Evolutionary conservation across 2,113 vertebrate genomes (phyloP).

Genomic region (Promerops cafer): DNA sequence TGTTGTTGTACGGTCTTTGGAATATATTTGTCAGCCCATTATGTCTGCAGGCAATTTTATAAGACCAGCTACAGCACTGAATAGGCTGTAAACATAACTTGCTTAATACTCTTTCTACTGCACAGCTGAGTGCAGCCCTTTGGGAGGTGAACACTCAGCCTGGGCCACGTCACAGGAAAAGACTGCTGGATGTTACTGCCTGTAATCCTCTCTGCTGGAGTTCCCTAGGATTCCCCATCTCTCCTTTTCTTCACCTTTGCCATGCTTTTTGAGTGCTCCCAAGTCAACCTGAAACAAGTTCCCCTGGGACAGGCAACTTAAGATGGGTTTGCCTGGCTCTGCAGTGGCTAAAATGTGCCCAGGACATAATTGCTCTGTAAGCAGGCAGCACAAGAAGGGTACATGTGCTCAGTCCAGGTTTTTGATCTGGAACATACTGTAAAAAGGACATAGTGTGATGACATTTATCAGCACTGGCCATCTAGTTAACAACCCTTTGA

Average conservation of each 20-base stretch:
- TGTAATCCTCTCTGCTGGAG: neutral
- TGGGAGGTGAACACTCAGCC: neutral
- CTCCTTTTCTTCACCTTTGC: neutral
- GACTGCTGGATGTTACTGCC: neutral
- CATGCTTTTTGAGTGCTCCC: neutral
- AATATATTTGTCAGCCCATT: neutral
- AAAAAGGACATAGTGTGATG: conserved; percentile 37
- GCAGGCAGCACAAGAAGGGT: neutral
- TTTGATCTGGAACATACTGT: conserved; percentile 52
- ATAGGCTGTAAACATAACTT: neutral
- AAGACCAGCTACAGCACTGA: neutral
- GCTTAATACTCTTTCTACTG: neutral
- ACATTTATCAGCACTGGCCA: conserved; percentile 51
- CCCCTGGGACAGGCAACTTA: neutral
- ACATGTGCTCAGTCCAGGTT: neutral
- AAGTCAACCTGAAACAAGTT: neutral
- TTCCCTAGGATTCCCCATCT: neutral
- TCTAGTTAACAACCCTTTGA: conserved; percentile 41
- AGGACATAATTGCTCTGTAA: conserved; percentile 6
- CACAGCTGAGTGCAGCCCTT: neutral
- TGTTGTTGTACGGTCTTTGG: neutral
- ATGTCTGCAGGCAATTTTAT: neutral
- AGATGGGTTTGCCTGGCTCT: neutral
- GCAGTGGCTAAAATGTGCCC: neutral
- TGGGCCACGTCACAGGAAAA: neutral